A percentile compares a stretch with the other conserved stretches of the same genome.
phyloP scores from a whole-genome alignment of 2,113 vertebrate genomes.

The Clinocottus analis region DNA sequence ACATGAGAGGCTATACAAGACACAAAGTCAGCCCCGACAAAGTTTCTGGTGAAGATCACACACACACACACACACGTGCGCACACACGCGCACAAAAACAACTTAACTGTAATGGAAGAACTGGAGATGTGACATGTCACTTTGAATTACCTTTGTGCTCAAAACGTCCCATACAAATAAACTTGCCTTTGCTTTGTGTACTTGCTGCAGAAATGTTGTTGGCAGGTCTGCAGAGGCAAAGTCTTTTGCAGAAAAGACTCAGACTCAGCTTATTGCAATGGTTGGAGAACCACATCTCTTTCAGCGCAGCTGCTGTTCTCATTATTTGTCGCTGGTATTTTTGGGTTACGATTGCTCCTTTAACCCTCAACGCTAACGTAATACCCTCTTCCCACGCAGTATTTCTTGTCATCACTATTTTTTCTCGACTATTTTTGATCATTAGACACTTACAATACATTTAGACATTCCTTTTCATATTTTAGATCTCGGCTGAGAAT shows the following conservation, averaged over 20 bases:
- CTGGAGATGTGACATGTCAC: constrained; percentile 32
- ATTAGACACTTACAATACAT: not conserved
- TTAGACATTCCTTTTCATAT: not conserved
- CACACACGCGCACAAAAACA: constrained; percentile 7
- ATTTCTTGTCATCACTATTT: not conserved
- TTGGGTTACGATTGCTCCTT: constrained; percentile 3
- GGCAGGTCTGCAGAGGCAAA: not conserved
- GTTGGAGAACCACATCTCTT: constrained; percentile 11
- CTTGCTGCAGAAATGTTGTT: constrained; percentile 8
- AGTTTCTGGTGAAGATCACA: constrained; percentile 39
- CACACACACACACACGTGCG: not conserved
- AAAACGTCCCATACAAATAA: constrained; percentile 56
- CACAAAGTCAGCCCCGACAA: constrained; percentile 38
- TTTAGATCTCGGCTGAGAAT: not conserved
- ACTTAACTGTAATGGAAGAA: not conserved
- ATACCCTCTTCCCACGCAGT: not conserved
- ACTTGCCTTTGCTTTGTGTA: not conserved
- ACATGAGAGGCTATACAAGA: constrained; percentile 33
- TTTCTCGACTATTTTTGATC: not conserved
- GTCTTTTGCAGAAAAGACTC: not conserved
- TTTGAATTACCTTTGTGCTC: constrained; percentile 60
- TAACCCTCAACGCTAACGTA: not conserved
- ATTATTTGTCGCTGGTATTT: constrained; percentile 38
- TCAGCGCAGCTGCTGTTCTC: constrained; percentile 39
- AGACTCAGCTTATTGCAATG: constrained; percentile 14